Evolutionary conservation across 2,797 vertebrate species (phyloP).

Genomic region (Enteromius mattozi): DNA sequence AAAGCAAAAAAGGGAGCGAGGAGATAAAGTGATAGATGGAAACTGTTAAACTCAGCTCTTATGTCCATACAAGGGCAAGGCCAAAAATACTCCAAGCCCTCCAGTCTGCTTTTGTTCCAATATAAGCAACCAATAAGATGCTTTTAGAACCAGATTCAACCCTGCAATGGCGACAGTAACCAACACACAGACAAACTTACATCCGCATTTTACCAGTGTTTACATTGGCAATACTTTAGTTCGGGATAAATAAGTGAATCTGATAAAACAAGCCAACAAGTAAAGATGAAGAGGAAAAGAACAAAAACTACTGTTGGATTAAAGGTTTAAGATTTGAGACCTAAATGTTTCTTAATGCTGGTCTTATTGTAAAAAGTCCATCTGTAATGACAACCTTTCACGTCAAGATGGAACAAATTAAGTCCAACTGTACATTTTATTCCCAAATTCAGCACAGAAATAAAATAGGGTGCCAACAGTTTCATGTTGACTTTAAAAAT

Average conservation of each 20-base stretch:
- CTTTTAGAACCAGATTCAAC: conserved; percentile 31
- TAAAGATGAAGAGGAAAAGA: background rate
- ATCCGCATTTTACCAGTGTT: conserved; percentile 29
- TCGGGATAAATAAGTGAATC: background rate
- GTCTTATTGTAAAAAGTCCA: background rate
- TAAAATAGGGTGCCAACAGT: background rate
- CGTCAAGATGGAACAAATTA: background rate
- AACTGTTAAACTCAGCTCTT: conserved; percentile 34
- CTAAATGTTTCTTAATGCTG: background rate
- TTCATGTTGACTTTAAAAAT: background rate
- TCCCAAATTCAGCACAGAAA: background rate
- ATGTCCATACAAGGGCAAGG: conserved; percentile 43
- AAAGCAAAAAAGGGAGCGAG: conserved; percentile 15
- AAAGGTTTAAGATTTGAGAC: background rate
- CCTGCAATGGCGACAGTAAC: conserved; percentile 27
- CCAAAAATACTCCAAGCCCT: conserved; percentile 49
- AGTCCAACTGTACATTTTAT: background rate
- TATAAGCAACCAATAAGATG: conserved; percentile 39
- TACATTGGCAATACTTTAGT: background rate
- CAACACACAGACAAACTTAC: conserved; percentile 13
- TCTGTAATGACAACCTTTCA: background rate
- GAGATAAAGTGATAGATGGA: conserved; percentile 18
- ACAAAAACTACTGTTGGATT: background rate
- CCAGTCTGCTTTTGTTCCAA: conserved; percentile 45
- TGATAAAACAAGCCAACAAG: background rate